A percentile compares a stretch with the other conserved stretches of the same genome.
Evolutionary conservation across 2,113 vertebrate genomes (phyloP).

Genomic region (Pelobates fuscus): DNA sequence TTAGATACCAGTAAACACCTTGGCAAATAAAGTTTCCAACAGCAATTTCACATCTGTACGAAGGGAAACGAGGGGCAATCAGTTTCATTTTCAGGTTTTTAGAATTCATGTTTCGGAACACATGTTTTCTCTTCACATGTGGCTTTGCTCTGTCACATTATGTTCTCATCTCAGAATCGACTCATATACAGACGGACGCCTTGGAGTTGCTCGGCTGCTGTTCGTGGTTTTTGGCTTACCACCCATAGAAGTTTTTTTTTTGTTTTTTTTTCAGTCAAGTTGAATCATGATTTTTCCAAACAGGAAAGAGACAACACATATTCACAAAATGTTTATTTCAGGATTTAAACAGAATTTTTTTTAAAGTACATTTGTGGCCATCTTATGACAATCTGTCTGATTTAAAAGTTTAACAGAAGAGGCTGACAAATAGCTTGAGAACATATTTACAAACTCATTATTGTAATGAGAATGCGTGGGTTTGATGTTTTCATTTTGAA

Average conservation of each 20-base stretch:
- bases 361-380: background rate
- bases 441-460: too few species aligned
- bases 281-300: background rate
- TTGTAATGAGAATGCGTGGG: too few species aligned
- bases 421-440: too few species aligned
- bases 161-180: slow-evolving; percentile 17
- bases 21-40: too few species aligned
- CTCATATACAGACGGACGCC: slow-evolving; percentile 16
- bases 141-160: slow-evolving; percentile 14
- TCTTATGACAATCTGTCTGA: too few species aligned
- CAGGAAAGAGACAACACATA: slow-evolving; percentile 1
- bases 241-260: slow-evolving; percentile 2
- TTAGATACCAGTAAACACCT: too few species aligned
- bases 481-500: too few species aligned
- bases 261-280: background rate
- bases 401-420: too few species aligned
- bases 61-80: background rate
- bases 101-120: slow-evolving; percentile 5
- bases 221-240: background rate
- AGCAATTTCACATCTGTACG: slow-evolving; percentile 3
- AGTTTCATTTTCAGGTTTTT: slow-evolving; percentile 8
- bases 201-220: slow-evolving; percentile 2
- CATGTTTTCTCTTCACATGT: background rate
- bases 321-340: background rate
- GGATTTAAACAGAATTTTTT: background rate